A percentile compares a stretch with the other conserved stretches of the same genome.
Conservation (phyloP, 2,113 vertebrate species). For the Malurus elegans region DNA sequence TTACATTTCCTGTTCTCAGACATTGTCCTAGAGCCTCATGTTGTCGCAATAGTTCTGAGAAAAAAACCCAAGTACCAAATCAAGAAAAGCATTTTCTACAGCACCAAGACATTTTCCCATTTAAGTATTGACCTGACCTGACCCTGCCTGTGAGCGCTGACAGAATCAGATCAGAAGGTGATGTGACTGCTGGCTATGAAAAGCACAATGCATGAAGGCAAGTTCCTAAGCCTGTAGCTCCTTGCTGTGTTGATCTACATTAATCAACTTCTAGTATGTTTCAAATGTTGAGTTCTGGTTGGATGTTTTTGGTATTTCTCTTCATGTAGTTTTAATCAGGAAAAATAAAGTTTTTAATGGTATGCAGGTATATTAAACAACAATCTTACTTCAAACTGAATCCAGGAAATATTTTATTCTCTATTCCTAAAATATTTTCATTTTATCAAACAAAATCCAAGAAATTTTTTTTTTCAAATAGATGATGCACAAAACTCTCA, state of each 20-base stretch:
- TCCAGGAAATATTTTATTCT: not conserved
- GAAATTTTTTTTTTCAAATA: not conserved
- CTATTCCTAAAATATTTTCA: not conserved
- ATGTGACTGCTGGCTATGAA: conserved; percentile 34
- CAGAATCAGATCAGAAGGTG: conserved; percentile 48
- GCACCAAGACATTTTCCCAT: not conserved
- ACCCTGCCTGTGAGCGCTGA: not conserved
- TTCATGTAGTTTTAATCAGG: not conserved
- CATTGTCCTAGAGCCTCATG: not conserved
- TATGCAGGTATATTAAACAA: not conserved
- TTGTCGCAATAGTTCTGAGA: not conserved
- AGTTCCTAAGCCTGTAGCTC: not conserved
- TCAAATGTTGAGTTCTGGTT: not conserved
- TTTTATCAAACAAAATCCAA: not conserved
- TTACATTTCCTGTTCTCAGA: not conserved
- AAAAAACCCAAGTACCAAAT: not conserved
- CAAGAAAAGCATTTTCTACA: not conserved
- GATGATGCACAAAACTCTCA: accelerated
- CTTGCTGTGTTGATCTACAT: not conserved
- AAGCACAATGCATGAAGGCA: conserved; percentile 2
- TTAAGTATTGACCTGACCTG: not conserved
- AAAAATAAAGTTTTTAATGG: not conserved
- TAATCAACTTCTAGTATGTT: not conserved
- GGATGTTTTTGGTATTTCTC: not conserved
- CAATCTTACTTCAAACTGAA: not conserved